These are phyloP conservation scores for Drosophila chauvacae DNA, from an alignment of 1,140 invertebrate species.

Conservation along the genomic window DNA sequence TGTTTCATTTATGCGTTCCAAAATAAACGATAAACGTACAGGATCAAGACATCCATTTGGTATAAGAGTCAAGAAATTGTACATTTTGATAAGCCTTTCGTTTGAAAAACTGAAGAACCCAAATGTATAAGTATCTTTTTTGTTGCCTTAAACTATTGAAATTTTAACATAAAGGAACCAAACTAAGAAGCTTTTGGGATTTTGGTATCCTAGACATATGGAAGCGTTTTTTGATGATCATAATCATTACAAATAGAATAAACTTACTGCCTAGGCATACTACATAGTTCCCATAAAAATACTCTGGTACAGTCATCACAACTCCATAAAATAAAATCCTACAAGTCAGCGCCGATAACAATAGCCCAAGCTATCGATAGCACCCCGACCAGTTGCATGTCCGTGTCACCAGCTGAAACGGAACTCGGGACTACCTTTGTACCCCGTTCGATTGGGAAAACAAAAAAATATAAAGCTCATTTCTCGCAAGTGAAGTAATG, in stretches of 20 bases:
- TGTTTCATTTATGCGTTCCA: not conserved
- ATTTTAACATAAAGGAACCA: too few species aligned
- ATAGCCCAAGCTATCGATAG: not conserved
- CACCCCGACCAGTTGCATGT: conserved; percentile 43
- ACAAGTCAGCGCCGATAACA: conserved; percentile 8
- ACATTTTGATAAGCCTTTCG: not conserved
- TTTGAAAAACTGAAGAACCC: too few species aligned
- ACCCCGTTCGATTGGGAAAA: conserved; percentile 35
- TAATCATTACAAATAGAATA: too few species aligned
- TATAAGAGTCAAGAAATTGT: not conserved
- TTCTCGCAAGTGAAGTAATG: conserved; percentile 42
- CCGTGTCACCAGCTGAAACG: conserved; percentile 33
- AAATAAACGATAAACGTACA: too few species aligned
- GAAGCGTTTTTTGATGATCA: not conserved
- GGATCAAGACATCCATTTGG: not conserved
- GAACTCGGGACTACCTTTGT: conserved; percentile 30
- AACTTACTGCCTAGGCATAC: not conserved
- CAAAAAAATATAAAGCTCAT: conserved; percentile 33
- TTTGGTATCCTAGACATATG: not conserved
- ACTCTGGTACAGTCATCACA: conserved; percentile 8
- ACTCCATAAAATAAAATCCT: not conserved
- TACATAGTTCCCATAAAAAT: not conserved
- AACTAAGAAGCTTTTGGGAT: not conserved
- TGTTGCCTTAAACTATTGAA: too few species aligned
- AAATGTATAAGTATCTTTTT: too few species aligned